phyloP scores from a whole-genome alignment of 2,888 invertebrate genomes.

The Dolomedes plantarius region DNA sequence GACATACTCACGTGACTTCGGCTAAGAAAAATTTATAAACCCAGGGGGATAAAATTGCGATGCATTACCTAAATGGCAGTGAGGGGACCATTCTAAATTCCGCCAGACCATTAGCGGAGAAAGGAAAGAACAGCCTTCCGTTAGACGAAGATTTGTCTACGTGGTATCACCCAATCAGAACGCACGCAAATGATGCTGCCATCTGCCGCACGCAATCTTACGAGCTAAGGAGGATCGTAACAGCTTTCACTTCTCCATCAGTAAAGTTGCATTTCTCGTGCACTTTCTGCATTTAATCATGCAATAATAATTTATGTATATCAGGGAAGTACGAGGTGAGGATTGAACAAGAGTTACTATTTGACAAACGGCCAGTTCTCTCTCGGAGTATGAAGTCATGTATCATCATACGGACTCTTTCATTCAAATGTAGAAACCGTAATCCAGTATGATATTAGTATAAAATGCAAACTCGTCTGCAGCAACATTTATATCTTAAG shows the following conservation, averaged over 20 bases:
- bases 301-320: background rate
- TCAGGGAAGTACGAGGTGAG: no score
- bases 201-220: background rate
- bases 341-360: no score
- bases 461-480: no score
- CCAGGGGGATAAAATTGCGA: background rate
- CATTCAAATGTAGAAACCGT: no score
- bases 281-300: background rate
- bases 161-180: background rate
- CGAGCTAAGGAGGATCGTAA: background rate
- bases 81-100: background rate
- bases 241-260: background rate
- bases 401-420: no score
- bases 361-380: no score
- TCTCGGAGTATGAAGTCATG: no score
- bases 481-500: no score
- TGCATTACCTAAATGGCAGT: constrained; percentile 6
- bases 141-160: background rate
- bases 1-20: background rate
- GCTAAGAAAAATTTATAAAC: background rate
- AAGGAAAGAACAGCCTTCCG: background rate
- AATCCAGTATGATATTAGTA: no score
- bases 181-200: constrained; percentile 5
- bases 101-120: background rate
- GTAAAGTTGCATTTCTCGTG: background rate